A percentile compares a stretch with the other conserved stretches of the same genome.
Conservation (phyloP, 2,113 vertebrate species). For the Macquaria ambigua region DNA sequence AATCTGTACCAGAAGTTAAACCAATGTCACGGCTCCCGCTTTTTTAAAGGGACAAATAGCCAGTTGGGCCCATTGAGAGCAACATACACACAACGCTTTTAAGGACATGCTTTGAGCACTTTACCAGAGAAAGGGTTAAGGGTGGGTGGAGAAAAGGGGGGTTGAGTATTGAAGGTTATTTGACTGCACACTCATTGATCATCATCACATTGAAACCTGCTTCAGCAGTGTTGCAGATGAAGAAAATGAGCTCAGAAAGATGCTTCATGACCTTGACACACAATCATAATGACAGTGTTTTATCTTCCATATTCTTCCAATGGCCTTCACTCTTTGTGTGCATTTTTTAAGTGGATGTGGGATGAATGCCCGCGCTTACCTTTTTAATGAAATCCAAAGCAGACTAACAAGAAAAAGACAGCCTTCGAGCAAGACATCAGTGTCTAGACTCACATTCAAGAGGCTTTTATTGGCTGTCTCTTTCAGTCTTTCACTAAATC, state of each 20-base stretch:
- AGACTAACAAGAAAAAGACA: conserved; percentile 15
- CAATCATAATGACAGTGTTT: conserved; percentile 29
- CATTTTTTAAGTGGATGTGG: conserved; percentile 17
- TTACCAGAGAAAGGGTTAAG: conserved; percentile 39
- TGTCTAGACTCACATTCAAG: conserved; percentile 1
- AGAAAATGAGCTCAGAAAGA: conserved; percentile 39
- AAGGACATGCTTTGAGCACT: conserved; percentile 47
- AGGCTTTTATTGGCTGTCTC: conserved; percentile 3
- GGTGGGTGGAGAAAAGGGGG: conserved; percentile 20
- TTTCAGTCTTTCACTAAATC: conserved; percentile 14
- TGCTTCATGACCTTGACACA: conserved; percentile 25
- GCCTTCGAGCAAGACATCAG: not conserved
- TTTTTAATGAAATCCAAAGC: conserved; percentile 24
- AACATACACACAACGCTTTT: conserved; percentile 26
- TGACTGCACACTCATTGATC: conserved; percentile 38
- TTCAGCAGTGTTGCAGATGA: conserved; percentile 28
- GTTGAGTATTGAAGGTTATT: conserved; percentile 35
- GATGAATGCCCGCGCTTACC: conserved; percentile 5
- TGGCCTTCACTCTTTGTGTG: conserved; percentile 25
- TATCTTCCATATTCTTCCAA: conserved; percentile 18
- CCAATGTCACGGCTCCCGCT: not conserved
- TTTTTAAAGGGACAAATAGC: conserved; percentile 36
- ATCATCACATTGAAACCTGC: conserved; percentile 33
- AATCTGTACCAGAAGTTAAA: conserved; percentile 33
- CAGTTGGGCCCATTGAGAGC: conserved; percentile 4